Conservation (phyloP, 1,140 invertebrate genomes). For the Anastatus disparis region DNA sequence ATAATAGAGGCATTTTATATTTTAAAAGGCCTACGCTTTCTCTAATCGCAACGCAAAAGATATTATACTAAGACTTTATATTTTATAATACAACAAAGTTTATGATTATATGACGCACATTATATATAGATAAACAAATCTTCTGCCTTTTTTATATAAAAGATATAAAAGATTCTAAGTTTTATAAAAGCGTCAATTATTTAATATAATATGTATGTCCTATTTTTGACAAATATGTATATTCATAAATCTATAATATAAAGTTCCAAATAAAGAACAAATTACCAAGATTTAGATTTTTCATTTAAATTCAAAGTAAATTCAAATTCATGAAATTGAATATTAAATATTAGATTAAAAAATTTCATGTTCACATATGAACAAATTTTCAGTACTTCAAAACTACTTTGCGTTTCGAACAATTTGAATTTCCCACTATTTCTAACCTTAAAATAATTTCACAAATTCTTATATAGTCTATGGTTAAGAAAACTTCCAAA, state of each 20-base stretch:
- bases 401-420: too few relatives aligned
- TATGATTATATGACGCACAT: slow-evolving; percentile 18
- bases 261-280: slow-evolving; percentile 12
- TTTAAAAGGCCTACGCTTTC: slow-evolving; percentile 14
- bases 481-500: not conserved
- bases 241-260: slow-evolving; percentile 23
- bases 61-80: slow-evolving; percentile 20
- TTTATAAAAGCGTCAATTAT: slow-evolving; percentile 12
- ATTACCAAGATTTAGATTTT: not conserved
- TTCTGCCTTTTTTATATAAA: slow-evolving; percentile 10
- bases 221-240: slow-evolving; percentile 27
- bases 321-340: too few relatives aligned
- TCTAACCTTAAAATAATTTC: not conserved
- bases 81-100: slow-evolving; percentile 24
- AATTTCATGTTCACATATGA: not conserved
- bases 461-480: not conserved
- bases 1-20: slow-evolving; percentile 24
- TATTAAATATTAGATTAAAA: too few relatives aligned
- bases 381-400: too few relatives aligned
- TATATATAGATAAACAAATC: slow-evolving; percentile 4
- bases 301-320: not conserved
- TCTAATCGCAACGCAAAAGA: slow-evolving; percentile 19
- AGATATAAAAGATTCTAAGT: slow-evolving; percentile 9
- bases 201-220: not conserved
- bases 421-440: not conserved